Evolutionary conservation across 1,140 invertebrate species (phyloP).

Genomic region (Andrena cerasifolii): DNA sequence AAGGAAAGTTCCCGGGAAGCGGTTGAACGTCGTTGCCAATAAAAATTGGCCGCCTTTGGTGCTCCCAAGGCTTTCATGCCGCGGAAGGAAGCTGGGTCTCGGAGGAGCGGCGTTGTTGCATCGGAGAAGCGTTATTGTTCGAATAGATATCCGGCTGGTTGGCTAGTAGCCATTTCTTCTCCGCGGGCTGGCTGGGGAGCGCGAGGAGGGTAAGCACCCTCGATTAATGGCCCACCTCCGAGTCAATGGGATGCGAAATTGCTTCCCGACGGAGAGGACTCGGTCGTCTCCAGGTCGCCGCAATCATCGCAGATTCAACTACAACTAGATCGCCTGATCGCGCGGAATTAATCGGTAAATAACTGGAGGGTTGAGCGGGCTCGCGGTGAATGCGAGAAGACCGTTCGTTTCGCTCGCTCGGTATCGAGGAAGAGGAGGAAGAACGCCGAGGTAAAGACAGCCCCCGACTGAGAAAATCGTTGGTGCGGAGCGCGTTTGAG

Average conservation of each 20-base stretch:
- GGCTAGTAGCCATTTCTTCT: constrained; percentile 19
- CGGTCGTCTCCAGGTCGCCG: neutral
- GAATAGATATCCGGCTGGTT: constrained; percentile 3
- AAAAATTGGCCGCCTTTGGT: constrained; percentile 14
- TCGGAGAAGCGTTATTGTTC: too few relatives aligned
- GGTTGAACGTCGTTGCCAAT: constrained; percentile 5
- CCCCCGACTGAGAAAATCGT: neutral
- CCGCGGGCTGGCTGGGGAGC: neutral
- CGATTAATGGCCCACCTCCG: constrained; percentile 14
- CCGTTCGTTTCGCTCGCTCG: too few relatives aligned
- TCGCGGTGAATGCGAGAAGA: too few relatives aligned
- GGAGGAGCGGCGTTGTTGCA: neutral
- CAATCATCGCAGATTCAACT: neutral
- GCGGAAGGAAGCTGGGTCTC: neutral
- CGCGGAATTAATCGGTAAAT: constrained; percentile 14
- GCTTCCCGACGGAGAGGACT: constrained; percentile 1
- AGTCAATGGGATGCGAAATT: constrained; percentile 46
- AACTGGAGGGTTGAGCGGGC: neutral
- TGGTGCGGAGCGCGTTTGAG: neutral
- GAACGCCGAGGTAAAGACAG: too few relatives aligned
- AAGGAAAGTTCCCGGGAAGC: neutral
- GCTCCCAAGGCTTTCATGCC: neutral
- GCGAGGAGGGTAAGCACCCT: constrained; percentile 15
- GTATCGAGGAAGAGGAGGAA: too few relatives aligned
- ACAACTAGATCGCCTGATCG: neutral